These are phyloP conservation scores for Triops longicaudatus DNA, from an alignment of 1,140 invertebrate species.

Conservation along the genomic window DNA sequence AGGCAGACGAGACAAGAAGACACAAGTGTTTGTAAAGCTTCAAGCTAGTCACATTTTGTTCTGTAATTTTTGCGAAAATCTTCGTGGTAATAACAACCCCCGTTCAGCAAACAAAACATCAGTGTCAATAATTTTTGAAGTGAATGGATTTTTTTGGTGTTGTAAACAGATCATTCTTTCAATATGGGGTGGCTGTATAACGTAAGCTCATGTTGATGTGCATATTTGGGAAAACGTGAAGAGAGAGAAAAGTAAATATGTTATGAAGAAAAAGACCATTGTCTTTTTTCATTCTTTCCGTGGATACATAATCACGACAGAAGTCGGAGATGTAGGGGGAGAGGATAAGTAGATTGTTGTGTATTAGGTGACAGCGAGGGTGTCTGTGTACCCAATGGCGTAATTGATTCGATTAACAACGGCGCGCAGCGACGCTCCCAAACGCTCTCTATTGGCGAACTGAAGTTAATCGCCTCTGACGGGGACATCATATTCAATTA, in stretches of 20 bases:
- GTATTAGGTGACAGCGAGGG: not conserved
- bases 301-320: not conserved
- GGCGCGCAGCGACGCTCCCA: not conserved
- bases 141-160: not conserved
- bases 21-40: not conserved
- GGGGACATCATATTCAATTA: not conserved
- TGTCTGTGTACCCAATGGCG: not conserved
- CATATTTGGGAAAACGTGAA: not conserved
- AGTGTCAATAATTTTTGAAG: not conserved
- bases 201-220: not conserved
- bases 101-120: not conserved
- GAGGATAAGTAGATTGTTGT: not conserved
- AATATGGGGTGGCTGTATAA: not conserved
- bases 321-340: constrained; percentile 1
- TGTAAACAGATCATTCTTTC: not conserved
- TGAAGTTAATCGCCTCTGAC: not conserved
- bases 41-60: not conserved
- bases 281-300: not conserved
- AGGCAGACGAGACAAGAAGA: not conserved
- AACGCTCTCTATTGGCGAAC: not conserved
- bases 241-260: not conserved
- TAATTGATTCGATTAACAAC: not conserved
- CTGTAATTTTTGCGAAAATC: not conserved
- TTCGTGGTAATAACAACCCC: not conserved
- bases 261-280: not conserved